Conservation (phyloP, 64 coral and sea anemone species). For the Dendronephthya gigantea region DNA sequence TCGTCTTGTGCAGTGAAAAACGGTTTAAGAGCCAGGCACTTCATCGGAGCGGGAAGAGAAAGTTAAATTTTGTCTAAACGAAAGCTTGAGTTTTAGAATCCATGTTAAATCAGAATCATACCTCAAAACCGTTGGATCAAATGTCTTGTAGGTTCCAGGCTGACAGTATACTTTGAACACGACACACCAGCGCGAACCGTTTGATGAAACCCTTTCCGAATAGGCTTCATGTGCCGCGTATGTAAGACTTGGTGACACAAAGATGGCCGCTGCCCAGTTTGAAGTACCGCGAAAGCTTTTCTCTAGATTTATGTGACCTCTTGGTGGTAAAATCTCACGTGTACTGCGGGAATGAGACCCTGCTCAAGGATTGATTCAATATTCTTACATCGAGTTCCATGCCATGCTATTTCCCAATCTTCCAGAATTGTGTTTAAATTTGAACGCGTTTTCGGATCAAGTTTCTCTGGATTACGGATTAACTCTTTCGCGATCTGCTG, state of each 20-base stretch:
- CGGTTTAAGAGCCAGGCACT: too few species aligned
- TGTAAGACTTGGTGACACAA: conserved; percentile 29
- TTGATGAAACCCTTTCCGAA: conserved; percentile 16
- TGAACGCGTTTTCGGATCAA: conserved; percentile 6
- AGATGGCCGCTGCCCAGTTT: conserved; percentile 45
- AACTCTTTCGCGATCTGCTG: conserved; percentile 26
- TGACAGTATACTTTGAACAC: conserved; percentile 25
- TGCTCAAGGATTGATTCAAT: conserved; percentile 15
- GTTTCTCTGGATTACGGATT: not conserved
- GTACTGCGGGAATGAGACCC: conserved; percentile 33
- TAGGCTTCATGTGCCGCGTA: conserved; percentile 29
- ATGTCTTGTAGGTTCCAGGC: not conserved
- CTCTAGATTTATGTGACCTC: not conserved
- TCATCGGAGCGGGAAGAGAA: too few species aligned
- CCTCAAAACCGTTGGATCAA: conserved; percentile 22
- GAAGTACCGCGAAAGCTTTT: not conserved
- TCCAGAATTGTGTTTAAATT: not conserved
- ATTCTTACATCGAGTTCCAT: conserved; percentile 29
- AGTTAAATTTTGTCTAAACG: too few species aligned
- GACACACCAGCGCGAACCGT: conserved; percentile 20
- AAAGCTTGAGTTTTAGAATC: too few species aligned
- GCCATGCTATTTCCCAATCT: conserved; percentile 29
- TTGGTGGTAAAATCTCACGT: not conserved
- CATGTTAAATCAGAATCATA: too few species aligned
- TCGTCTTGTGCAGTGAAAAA: too few species aligned